A percentile compares a stretch with the other conserved stretches of the same genome.
These are phyloP conservation scores for Meiosimyza decipiens DNA, from an alignment of 2,888 invertebrate genomes.

Conservation along the genomic window DNA sequence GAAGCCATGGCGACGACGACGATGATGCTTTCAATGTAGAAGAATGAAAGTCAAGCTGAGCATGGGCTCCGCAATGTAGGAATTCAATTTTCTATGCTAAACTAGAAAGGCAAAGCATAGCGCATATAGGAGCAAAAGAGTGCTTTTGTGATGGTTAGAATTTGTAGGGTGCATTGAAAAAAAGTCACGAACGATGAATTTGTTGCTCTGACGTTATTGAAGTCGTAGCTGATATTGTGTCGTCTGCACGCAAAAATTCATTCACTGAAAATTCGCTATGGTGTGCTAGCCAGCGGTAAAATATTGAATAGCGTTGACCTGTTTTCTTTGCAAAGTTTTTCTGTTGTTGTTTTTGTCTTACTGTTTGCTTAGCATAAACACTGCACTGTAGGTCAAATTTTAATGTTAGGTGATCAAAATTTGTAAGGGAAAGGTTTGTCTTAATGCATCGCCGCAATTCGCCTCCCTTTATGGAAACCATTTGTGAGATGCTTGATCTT, in stretches of 20 bases:
- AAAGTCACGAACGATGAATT: constrained; percentile 34
- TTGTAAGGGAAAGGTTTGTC: too few species aligned
- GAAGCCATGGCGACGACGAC: neutral
- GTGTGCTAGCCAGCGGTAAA: neutral
- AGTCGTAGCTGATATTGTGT: constrained; percentile 3
- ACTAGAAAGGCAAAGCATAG: neutral
- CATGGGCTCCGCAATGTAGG: neutral
- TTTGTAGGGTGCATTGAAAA: neutral
- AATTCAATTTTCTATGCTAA: neutral
- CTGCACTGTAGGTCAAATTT: neutral
- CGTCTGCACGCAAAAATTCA: constrained; percentile 17
- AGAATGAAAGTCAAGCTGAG: neutral
- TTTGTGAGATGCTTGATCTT: too few species aligned
- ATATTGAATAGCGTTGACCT: constrained; percentile 10
- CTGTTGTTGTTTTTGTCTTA: constrained; percentile 41
- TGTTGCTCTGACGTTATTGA: constrained; percentile 15
- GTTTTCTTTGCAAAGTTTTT: constrained; percentile 35
- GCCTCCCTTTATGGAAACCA: too few species aligned
- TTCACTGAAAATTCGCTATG: constrained; percentile 16
- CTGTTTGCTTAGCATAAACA: neutral
- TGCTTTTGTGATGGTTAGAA: too few species aligned
- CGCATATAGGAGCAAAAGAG: neutral
- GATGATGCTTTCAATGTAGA: neutral
- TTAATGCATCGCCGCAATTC: too few species aligned
- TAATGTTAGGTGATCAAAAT: neutral